Conservation (phyloP, 2,888 invertebrate genomes). For the Fragum whitleyi region DNA sequence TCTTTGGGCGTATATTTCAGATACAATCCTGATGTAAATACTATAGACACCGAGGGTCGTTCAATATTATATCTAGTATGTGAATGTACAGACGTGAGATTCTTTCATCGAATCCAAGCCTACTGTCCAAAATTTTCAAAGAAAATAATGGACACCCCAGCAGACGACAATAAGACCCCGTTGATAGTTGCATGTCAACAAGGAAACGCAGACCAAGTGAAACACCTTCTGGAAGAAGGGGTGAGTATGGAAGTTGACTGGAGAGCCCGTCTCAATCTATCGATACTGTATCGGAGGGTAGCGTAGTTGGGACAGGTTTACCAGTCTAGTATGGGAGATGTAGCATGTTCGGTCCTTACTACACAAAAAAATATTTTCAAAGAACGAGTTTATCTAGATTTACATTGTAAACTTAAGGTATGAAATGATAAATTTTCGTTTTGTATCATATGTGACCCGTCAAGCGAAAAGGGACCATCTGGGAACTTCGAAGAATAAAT, state of each 20-base stretch:
- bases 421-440: too few species aligned
- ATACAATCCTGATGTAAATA: conserved; percentile 72
- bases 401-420: background rate
- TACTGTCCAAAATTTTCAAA: conserved; percentile 63
- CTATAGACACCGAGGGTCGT: conserved; percentile 74
- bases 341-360: background rate
- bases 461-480: too few species aligned
- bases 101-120: conserved; percentile 69
- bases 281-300: too few species aligned
- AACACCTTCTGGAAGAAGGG: conserved; percentile 75
- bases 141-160: conserved; percentile 72
- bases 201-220: conserved; percentile 76
- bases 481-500: too few species aligned
- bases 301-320: too few species aligned
- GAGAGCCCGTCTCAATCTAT: too few species aligned
- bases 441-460: too few species aligned
- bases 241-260: conserved; percentile 48
- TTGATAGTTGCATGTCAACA: conserved; percentile 81
- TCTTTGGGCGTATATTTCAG: conserved; percentile 60
- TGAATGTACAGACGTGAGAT: conserved; percentile 72
- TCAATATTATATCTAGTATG: conserved; percentile 78
- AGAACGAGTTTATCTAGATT: too few species aligned
- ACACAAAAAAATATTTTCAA: background rate
- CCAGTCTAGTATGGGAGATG: too few species aligned
- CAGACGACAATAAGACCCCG: conserved; percentile 75